Base-by-base conservation (phyloP, 2,888 invertebrate genomes). In the Lasioglossum malachurum region DNA sequence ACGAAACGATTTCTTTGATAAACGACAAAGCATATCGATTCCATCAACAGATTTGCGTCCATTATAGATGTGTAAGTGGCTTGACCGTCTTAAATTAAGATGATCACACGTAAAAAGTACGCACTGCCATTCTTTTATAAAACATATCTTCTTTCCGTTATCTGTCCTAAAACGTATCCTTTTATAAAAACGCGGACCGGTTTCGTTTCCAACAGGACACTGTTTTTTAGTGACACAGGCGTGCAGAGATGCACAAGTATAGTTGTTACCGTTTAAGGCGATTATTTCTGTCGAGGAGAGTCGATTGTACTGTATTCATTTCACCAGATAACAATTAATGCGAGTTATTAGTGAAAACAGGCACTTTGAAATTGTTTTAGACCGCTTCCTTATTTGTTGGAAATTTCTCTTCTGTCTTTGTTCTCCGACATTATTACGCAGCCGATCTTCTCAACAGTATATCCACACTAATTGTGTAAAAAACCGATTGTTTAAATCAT, bases 41-140 rank as follows among this genome's bases (percentile, higher is more conserved):
- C 71, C 69, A 64, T 75, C 67, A 75, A 75, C 35, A 53, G 38
- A 53, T 76, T 84, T 87, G 79, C 71, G 80, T 82, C 75, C 73
- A 83, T 75, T 78, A 10, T 83, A 87, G 74, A 80, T 73, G 67
- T 78, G 67, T 78, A 78, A 79, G 74, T 73, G 31, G 84, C 75
- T 84, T 75, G 53, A 46, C 60, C 57, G 38, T 79, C 71, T 77
- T 78, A 74, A 86, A 84, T 83, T 82, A 78, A 80, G 77, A 83
- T 82, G 83, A 69, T 78, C 80, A 78, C 57, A 35, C 31, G 75
- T 44, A 44, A 80, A 44, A 78, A 64, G 44, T 83, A 79, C 46
- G 44, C 80, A 88, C 84, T 84, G 82, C 89, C 87, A 87, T 88
- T 88, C 78, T 80, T 88, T 88, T 83, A 35, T 83, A 83, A 67